Evolutionary conservation across 2,888 invertebrate species (phyloP), one percentile per base, ranked within the genome.

Genomic region (Heliconius sara): DNA sequence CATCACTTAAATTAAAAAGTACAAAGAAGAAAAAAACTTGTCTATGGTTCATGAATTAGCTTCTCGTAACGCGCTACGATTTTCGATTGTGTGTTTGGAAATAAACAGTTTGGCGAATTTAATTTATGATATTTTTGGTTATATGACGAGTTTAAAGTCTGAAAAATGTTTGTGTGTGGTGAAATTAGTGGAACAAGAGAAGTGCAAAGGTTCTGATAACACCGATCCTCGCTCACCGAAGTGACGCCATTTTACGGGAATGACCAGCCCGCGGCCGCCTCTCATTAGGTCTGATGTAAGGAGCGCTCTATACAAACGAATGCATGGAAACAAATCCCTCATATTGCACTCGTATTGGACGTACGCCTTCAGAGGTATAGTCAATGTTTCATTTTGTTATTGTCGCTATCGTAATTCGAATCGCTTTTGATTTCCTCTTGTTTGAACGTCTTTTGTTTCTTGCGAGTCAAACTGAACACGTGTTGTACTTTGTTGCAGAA

Each of bases 231-330:
- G 90, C 92, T 91, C 90, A 89, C 92, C 91, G 91, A 91, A 95
- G 95, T 95, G 95, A 95, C 95, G 95, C 95, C 95, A 95, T 95
- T 95, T 95, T 95, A 95, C 95, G 95, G 95, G 95, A 95, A 95
- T 95, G 95, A 95, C 92, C 95, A 95, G 95, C 94, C 93, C 91
- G 95, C 93, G 93, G 95, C 94, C 93, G 95, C 93, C 91, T 93
- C 92, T 89, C 88, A 92, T 87, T 92, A 91, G 92, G 92, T 93
- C 93, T 90, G 92, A 94, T 95, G 95, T 95, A 92, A 95, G 93
- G 93, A 92, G 91, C 89, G 88, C 89, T 91, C 86, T 91, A 87
- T 85, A 88, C 87, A 91, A 93, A 94, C 95, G 93, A 90, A 95
- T 95, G 95, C 91, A 92, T 92, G 92, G 91, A 94, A 92, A 93